phyloP scores from a whole-genome alignment of 2,888 invertebrate genomes.

The Nezara viridula region DNA sequence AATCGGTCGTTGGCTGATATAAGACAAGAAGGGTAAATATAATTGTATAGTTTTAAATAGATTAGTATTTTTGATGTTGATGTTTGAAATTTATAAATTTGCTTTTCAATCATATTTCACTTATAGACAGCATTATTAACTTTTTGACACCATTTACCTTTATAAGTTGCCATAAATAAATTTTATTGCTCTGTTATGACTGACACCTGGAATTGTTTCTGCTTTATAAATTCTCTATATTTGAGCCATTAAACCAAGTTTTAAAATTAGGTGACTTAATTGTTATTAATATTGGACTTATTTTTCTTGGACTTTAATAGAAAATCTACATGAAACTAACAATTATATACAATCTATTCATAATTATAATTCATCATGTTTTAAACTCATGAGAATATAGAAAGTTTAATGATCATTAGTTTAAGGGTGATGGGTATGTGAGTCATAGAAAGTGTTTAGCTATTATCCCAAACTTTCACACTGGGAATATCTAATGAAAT shows the following conservation, averaged over 20 bases:
- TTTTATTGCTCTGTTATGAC: background rate
- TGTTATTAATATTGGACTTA: background rate
- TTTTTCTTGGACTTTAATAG: background rate
- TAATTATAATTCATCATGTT: background rate
- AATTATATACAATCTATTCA: background rate
- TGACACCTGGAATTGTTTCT: no score
- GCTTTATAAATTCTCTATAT: no score
- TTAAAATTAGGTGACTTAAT: background rate
- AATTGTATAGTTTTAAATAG: background rate
- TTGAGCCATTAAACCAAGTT: background rate
- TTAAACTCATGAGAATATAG: constrained; percentile 25
- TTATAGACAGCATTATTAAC: background rate
- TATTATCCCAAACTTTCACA: constrained; percentile 47
- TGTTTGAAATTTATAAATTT: background rate
- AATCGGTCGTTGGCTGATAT: constrained; percentile 96
- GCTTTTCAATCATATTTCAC: background rate
- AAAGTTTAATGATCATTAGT: constrained; percentile 51
- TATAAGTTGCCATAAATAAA: background rate
- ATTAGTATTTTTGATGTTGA: background rate
- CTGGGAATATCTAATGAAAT: background rate
- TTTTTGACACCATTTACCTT: background rate
- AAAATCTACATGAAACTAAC: background rate
- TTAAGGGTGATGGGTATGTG: constrained; percentile 51
- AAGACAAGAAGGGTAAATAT: constrained; percentile 87
- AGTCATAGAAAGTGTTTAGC: constrained; percentile 54